Evolutionary conservation across 1,140 invertebrate genomes (phyloP).

Genomic region (Drosophila oshimai): DNA sequence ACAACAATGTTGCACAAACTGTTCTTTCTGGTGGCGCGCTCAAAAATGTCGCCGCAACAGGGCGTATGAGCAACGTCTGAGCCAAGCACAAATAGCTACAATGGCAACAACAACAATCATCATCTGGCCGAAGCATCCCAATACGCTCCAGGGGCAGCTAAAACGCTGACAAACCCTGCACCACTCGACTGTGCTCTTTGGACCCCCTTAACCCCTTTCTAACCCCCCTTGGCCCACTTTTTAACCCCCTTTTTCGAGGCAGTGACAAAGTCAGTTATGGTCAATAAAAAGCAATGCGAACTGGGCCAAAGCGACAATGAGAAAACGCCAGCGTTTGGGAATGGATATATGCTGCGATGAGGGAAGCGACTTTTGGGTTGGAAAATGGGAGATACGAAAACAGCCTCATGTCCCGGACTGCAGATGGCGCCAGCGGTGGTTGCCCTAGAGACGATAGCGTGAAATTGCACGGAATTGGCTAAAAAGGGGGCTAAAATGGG

Average conservation of each 20-base stretch:
- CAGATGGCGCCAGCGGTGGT: constrained; percentile 46
- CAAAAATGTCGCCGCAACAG: constrained; percentile 62
- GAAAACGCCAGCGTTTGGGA: constrained; percentile 14
- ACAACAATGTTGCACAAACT: constrained; percentile 65
- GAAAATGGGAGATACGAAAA: background rate
- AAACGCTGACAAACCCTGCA: constrained; percentile 3
- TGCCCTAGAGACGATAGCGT: constrained; percentile 26
- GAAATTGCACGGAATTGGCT: constrained; percentile 17
- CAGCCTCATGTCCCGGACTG: constrained; percentile 9
- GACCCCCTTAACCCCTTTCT: background rate
- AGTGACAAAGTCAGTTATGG: constrained; percentile 79
- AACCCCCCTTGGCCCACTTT: background rate
- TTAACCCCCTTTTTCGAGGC: background rate
- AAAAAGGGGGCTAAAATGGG: background rate
- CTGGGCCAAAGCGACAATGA: constrained; percentile 56
- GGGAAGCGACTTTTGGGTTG: background rate
- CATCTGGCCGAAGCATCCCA: constrained; percentile 32
- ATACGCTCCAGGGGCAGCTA: constrained; percentile 25
- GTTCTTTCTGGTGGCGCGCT: constrained; percentile 58
- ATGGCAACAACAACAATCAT: constrained; percentile 34
- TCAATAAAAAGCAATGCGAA: constrained; percentile 78
- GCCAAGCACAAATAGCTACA: constrained; percentile 13
- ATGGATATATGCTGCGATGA: background rate
- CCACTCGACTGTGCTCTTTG: background rate
- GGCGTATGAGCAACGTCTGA: constrained; percentile 66